Evolutionary conservation across 2,113 vertebrate genomes (phyloP), one percentile per base, ranked within the genome.

Genomic region (Carassius carassius): DNA sequence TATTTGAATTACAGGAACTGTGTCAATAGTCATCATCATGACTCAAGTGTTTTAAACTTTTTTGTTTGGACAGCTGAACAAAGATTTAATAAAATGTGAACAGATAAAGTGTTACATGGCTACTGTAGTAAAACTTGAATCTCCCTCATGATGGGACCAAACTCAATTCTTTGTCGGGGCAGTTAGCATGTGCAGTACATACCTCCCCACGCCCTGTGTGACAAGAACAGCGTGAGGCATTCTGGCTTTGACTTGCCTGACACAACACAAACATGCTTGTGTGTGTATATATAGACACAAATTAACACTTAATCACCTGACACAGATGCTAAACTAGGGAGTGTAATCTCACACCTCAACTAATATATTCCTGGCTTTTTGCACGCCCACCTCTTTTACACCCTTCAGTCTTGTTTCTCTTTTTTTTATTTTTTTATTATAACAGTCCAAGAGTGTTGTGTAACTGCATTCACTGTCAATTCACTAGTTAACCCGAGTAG

Each of bases 221-320:
- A 75, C 10, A 10, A 76, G 12, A 49, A 65, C 54, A 60, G 77
- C 8, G 8, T 10, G 29, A 56, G 49, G 29, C 11, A 35, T 58
- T 78, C 76, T n/a, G 76, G 17, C 54, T 56, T 25, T 78, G 11
- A 13, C 54, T n/a, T 29, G 49, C 25, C 25, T 78, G 51, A 37
- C 51, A 78, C 25, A 32, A 76, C 47, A 76, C 16, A 56, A 58
- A 58, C 75, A 78, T 17, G 29, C 70, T 47, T 41, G 23, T 47
- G 44, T 78, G 8, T 47, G 10, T 41, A 72, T 37, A 37, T 16
- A 63, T 14, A 79, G 0, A 67, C 14, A 67, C 14, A 65, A 44
- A 81, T 67, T 21, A 81, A 65, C 41, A 51, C 62, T 49, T 51
- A 67, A 63, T 51, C 44, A 81, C 41, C 25, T 65, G 63, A 81